phyloP scores from a whole-genome alignment of 2,797 vertebrate genomes.

The Cyclura pinguis region DNA sequence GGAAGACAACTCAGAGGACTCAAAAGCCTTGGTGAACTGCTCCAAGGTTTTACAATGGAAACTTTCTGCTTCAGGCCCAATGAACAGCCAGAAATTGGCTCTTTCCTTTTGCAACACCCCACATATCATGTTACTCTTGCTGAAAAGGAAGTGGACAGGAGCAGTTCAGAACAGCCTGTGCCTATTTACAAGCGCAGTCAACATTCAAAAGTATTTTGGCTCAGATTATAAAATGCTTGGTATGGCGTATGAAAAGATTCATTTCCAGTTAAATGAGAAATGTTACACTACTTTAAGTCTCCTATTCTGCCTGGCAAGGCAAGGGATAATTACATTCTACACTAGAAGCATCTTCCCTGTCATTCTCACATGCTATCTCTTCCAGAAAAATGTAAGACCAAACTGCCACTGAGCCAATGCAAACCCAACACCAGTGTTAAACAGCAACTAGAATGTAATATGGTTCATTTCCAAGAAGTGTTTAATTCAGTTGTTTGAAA shows the following conservation, averaged over 20 bases:
- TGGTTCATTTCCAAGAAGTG: background rate
- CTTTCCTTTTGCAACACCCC: background rate
- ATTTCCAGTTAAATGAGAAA: background rate
- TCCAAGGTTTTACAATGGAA: background rate
- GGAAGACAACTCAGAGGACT: too few relatives aligned
- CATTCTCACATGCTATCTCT: background rate
- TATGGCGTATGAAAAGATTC: background rate
- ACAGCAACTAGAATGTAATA: background rate
- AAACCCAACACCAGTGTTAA: background rate
- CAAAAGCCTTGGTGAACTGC: too few relatives aligned
- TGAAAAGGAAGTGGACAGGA: background rate
- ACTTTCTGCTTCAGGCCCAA: background rate
- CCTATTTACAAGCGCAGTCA: background rate
- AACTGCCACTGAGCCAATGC: background rate
- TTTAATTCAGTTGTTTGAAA: background rate
- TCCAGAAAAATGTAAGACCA: background rate
- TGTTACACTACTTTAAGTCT: background rate
- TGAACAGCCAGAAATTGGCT: background rate
- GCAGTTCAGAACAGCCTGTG: background rate
- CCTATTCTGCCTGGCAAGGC: background rate
- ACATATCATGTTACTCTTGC: background rate
- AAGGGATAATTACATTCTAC: background rate
- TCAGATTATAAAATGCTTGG: background rate
- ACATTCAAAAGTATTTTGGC: background rate
- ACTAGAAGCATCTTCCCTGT: background rate